Base-by-base conservation (phyloP, 2,797 vertebrate genomes). In the Hoplostethus mediterraneus region DNA sequence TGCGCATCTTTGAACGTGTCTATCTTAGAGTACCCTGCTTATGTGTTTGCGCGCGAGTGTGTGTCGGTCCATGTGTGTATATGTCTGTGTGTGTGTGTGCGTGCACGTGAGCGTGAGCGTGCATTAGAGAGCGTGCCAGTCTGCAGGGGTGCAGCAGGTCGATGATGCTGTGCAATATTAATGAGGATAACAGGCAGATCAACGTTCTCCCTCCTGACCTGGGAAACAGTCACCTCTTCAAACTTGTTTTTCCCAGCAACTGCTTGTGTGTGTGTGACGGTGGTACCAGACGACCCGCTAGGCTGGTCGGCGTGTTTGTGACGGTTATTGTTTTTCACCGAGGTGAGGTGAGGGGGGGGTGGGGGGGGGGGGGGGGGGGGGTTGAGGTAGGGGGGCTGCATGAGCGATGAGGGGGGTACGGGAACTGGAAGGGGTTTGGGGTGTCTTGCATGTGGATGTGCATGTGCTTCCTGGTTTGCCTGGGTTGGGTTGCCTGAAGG, bases 401-500 rank as follows among this genome's bases (percentile, higher is more conserved):
- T 91, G 90, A 90, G 86, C 68, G 80, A 79, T 44, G 51, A 3
- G 49, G 63, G 67, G 53, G 56, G 67, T 53, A 53, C 67, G 53
- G 33, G 33, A 33, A 33, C 28, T 3, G 38, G 44, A 25, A 51
- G 47, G 52, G n/a, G 38, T 48, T 48, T 31, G 47, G 54, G 49
- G 40, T 72, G 58, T 76, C 44, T 76, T 92, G 92, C 92, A 93
- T 93, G 92, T 83, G 85, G 72, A 88, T 86, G 85, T 92, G 90
- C 90, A 92, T 93, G 90, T 67, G 77, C 83, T 84, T 82, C 76
- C 81, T 73, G 76, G 73, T 42, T 33, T 82, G 88, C 71, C 67
- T 89, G 87, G 52, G 21, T 21, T 21, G 21, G 21, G 21, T 21
- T 21, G 21, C 21, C 21, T 5, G 16, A 21, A 17, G 54, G 44